A percentile compares a stretch with the other conserved stretches of the same genome.
Evolutionary conservation across 2,888 invertebrate genomes (phyloP).

Genomic region (Xestia sexstrigata): DNA sequence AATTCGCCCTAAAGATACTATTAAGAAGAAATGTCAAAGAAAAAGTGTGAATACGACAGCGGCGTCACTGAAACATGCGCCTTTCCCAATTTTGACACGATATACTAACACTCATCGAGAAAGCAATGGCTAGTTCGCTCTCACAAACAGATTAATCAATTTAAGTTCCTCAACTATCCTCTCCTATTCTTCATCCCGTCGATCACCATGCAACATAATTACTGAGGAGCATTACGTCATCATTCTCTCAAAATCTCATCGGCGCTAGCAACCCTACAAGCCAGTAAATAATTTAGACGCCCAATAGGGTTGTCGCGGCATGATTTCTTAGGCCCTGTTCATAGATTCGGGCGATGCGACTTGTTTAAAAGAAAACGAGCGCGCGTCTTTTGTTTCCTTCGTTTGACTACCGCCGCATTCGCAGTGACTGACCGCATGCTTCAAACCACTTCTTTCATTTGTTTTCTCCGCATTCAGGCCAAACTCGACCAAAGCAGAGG

Average conservation of each 20-base stretch:
- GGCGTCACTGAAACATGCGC: background rate
- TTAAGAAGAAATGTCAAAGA: background rate
- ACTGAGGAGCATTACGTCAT: conserved; percentile 35
- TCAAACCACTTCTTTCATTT: background rate
- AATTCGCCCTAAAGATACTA: background rate
- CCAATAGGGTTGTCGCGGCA: conserved; percentile 58
- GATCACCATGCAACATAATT: conserved; percentile 19
- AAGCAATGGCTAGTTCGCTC: background rate
- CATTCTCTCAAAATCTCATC: conserved; percentile 35
- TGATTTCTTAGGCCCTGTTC: conserved; percentile 39
- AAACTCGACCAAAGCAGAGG: too few species aligned
- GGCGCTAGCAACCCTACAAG: conserved; percentile 42
- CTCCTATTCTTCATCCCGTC: conserved; percentile 1
- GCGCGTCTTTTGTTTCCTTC: background rate
- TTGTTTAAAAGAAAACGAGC: background rate
- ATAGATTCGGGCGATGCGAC: background rate
- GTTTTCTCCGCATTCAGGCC: background rate
- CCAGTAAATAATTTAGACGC: conserved; percentile 52
- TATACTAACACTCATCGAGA: background rate
- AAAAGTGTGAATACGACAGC: background rate
- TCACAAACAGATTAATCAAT: background rate
- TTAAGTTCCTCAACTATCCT: conserved; percentile 7
- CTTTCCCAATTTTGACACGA: background rate
- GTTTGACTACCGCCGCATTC: background rate
- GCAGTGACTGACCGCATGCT: background rate